These are phyloP conservation scores for Horisme vitalbata DNA, from an alignment of 2,888 invertebrate species.

Conservation along the genomic window DNA sequence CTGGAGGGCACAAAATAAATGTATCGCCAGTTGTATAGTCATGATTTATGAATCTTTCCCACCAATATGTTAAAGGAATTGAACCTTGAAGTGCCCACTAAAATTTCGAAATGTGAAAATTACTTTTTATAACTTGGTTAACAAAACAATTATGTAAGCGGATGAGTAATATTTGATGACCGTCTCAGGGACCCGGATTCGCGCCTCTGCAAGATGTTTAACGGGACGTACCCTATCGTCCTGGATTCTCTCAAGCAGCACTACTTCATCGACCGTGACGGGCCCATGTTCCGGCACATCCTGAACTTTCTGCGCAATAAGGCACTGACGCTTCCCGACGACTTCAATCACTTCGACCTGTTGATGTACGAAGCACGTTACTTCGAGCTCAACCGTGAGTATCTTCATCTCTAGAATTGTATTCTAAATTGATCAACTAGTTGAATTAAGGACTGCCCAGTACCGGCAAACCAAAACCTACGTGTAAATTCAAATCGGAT, in stretches of 20 bases:
- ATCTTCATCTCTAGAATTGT: too few relatives aligned
- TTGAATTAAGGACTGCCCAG: too few relatives aligned
- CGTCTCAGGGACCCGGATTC: constrained; percentile 95
- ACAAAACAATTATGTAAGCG: too few relatives aligned
- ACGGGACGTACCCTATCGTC: constrained; percentile 97
- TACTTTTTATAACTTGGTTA: too few relatives aligned
- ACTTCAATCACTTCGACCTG: constrained; percentile 93
- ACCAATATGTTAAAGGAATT: too few relatives aligned
- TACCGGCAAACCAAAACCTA: too few relatives aligned
- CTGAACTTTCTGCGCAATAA: constrained; percentile 98
- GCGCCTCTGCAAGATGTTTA: constrained; percentile 95
- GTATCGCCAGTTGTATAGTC: constrained; percentile 31
- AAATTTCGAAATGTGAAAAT: too few relatives aligned
- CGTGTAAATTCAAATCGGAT: too few relatives aligned
- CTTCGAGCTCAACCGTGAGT: constrained; percentile 94
- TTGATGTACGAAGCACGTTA: constrained; percentile 95
- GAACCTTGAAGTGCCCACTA: too few relatives aligned
- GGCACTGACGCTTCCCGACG: constrained; percentile 91
- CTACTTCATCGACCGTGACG: constrained; percentile 99
- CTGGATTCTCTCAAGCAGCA: constrained; percentile 98
- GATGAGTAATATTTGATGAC: too few relatives aligned
- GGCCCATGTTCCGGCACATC: constrained; percentile 98
- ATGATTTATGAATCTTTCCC: background rate
- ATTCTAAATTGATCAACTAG: too few relatives aligned
- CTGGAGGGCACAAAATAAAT: constrained; percentile 52